phyloP scores from a whole-genome alignment of 2,888 invertebrate species.

The Platypus cylindrus region DNA sequence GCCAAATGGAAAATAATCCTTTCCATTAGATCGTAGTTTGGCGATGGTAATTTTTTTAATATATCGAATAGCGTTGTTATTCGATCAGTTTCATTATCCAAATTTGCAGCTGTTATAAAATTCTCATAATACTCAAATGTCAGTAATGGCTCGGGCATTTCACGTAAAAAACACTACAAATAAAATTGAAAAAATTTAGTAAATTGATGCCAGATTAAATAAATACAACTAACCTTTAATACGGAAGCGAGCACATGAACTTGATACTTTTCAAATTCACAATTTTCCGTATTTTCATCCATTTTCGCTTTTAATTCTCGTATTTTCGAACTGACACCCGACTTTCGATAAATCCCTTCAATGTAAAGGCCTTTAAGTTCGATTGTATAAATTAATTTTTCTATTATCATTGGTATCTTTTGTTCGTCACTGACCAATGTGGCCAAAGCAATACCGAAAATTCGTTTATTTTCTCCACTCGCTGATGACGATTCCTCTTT shows the following conservation, averaged over 20 bases:
- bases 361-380: slow-evolving; percentile 86
- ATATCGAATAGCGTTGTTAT: slow-evolving; percentile 76
- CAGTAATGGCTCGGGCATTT: slow-evolving; percentile 85
- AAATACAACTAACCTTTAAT: slow-evolving; percentile 43
- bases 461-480: slow-evolving; percentile 42
- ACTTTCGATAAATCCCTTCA: slow-evolving; percentile 87
- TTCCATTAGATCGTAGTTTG: slow-evolving; percentile 84
- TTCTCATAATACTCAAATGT: slow-evolving; percentile 92
- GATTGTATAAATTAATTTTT: slow-evolving; percentile 76
- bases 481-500: slow-evolving; percentile 38
- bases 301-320: slow-evolving; percentile 62
- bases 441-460: slow-evolving; percentile 72
- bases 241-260: slow-evolving; percentile 86
- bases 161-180: slow-evolving; percentile 59
- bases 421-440: slow-evolving; percentile 61
- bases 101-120: slow-evolving; percentile 78
- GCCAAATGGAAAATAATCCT: slow-evolving; percentile 86
- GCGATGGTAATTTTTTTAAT: slow-evolving; percentile 76
- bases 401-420: slow-evolving; percentile 79
- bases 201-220: not conserved
- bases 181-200: slow-evolving; percentile 1
- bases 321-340: slow-evolving; percentile 75
- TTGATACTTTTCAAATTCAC: slow-evolving; percentile 58
- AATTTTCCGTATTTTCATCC: slow-evolving; percentile 62
- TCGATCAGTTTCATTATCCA: slow-evolving; percentile 68